Base-by-base conservation (phyloP, 2,888 invertebrate species). In the Latrodectus hesperus region DNA sequence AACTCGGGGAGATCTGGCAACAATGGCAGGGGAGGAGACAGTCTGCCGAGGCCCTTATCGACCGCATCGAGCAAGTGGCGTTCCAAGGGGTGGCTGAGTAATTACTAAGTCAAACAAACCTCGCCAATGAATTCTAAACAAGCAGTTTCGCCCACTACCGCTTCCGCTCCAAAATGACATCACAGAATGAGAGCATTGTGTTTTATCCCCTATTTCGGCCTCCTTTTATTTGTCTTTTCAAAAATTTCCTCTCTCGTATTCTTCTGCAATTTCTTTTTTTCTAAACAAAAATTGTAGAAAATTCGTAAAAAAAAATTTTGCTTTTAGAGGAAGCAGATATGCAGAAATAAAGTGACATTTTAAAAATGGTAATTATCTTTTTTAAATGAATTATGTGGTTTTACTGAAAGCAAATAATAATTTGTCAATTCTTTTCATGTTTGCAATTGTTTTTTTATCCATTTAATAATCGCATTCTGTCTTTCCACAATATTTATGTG, bases 51-150 rank as follows among this genome's bases (percentile, higher is more conserved):
- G 11, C 77, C 68, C 14, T 68, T 79, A 79, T 79, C 79, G 70
- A 79, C 71, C 79, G 70, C 52, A 67, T 53, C 65, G 17, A 55
- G 38, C 10, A 17, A 55, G 71, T 14, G 49, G 49, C 64, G 22
- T 38, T 11, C 67, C 67, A n/a, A 67, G 76, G 55, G 85, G 71
- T 77, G 80, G 75, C 60, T 38, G 60, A 77, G 16, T 82, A 87
- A 87, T 87, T 82, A 78, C 64, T 68, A 87, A 87, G 82, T 82
- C 87, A 82, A 87, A 87, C 87, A 86, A 71, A 55, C 17, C n/a
- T 51, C 51, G 70, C 55, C 81, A 78, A 78, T 74, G 68, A 73
- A 82, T 55, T 65, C 64, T 67, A 86, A 86, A 81, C 81, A 86
- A 26, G 72, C 53, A 76, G 26, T 22, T 68, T 53, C 67, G 26